These are phyloP conservation scores for Phasia obesa DNA, from an alignment of 2,888 invertebrate species.

Conservation along the genomic window DNA sequence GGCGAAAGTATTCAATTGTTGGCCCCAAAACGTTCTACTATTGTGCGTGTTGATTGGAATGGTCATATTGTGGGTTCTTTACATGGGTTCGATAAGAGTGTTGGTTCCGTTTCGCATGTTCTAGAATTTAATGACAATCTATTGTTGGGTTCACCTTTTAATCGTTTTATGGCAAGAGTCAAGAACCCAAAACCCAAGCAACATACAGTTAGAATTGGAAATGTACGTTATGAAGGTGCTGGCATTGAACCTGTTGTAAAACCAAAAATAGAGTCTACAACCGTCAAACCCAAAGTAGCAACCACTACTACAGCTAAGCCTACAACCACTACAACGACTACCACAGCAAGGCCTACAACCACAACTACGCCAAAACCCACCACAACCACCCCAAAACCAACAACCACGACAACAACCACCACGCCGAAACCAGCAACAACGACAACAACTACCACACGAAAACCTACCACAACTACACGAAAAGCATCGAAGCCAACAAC, in stretches of 20 bases:
- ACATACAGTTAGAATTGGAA: slow-evolving; percentile 77
- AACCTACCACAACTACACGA: slow-evolving; percentile 71
- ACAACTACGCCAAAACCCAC: slow-evolving; percentile 71
- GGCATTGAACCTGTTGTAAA: slow-evolving; percentile 77
- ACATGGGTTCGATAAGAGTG: slow-evolving; percentile 85
- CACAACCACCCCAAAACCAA: slow-evolving; percentile 69
- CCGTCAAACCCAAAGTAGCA: slow-evolving; percentile 71
- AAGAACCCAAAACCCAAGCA: slow-evolving; percentile 82
- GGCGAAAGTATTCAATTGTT: slow-evolving; percentile 82
- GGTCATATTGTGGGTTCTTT: slow-evolving; percentile 89
- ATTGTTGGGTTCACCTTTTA: slow-evolving; percentile 87
- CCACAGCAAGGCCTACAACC: slow-evolving; percentile 74
- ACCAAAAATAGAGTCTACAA: slow-evolving; percentile 71
- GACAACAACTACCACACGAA: slow-evolving; percentile 73
- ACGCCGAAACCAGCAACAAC: slow-evolving; percentile 71
- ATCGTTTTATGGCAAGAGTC: slow-evolving; percentile 86
- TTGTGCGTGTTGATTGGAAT: slow-evolving; percentile 87
- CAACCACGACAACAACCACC: slow-evolving; percentile 67
- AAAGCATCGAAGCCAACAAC: slow-evolving; percentile 73
- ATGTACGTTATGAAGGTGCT: slow-evolving; percentile 80
- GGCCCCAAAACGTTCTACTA: slow-evolving; percentile 83
- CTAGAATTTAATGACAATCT: slow-evolving; percentile 86
- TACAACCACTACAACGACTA: slow-evolving; percentile 52
- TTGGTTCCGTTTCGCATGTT: slow-evolving; percentile 86
- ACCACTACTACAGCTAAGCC: slow-evolving; percentile 69